Evolutionary conservation across 92 coral and sea anemone genomes (phyloP), one percentile per base, ranked within the genome.

Genomic region (Blastomussa wellsi): DNA sequence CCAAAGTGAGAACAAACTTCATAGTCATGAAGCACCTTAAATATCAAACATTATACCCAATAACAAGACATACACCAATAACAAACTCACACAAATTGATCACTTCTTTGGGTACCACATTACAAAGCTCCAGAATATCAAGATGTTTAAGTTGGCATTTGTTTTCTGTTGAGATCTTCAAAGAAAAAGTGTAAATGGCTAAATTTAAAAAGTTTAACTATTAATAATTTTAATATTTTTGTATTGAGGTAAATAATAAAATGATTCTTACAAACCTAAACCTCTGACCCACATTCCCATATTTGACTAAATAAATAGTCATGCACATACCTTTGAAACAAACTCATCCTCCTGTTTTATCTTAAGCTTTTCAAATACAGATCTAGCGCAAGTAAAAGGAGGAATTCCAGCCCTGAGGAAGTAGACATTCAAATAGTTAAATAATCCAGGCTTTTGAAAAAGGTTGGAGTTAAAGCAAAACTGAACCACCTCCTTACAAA

Each of bases 41-140:
- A 3, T 39, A 1, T 48, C n/a, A 28, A 29, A 17, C 38, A 74
- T 4, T 57, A 39, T 24, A 39, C 33, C 12, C 19, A 12, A 67
- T 13, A 17, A 66, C 3, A n/a, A 67, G 33, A 20, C 19, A 29
- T 2, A 57, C 37, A 8, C 31, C n/a, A 32, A 49, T 14, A 12
- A 2, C 39, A 6, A 26, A 89, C 97, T 85, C 88, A 94, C 98
- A 71, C 31, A 94, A 75, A 62, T 86, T 82, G 7, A 94, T 87
- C 20, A 94, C 98, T 86, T 94, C 98, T 70, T 74, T 85, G 29
- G 98, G 98, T 6, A 94, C 98, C 19, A 76, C 55, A 84, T 88
- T 85, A 77, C 95, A 94, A 20, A 94, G 91, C 33, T 94, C 91
- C 60, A 94, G 64, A 33, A 94, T 55, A 79, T 94, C 98, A 29